Evolutionary conservation across 2,113 vertebrate genomes (phyloP).

Genomic region (Pseudopodoces humilis): DNA sequence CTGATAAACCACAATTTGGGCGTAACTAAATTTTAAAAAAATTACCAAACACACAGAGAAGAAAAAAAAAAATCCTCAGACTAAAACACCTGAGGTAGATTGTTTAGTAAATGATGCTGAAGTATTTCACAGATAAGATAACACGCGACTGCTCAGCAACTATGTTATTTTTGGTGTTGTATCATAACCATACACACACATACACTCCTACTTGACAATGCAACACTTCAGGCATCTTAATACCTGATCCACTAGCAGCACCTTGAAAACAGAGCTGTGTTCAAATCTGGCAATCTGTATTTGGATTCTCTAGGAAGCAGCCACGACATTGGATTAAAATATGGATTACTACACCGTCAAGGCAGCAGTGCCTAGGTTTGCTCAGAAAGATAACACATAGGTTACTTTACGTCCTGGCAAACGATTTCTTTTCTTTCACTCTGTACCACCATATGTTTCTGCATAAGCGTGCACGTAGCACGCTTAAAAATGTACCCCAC

Average conservation of each 20-base stretch:
- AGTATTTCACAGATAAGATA: conserved; percentile 46
- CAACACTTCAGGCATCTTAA: conserved; percentile 47
- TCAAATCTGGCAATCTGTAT: conserved; percentile 14
- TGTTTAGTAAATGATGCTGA: conserved; percentile 28
- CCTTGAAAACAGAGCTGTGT: conserved; percentile 23
- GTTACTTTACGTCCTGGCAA: not conserved
- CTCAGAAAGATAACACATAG: not conserved
- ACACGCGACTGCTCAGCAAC: not conserved
- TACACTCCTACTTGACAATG: conserved; percentile 1
- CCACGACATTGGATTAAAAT: conserved; percentile 23
- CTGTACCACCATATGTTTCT: not conserved
- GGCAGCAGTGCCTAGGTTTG: conserved; percentile 36
- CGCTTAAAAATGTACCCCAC: not conserved
- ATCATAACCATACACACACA: not conserved
- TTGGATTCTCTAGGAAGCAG: conserved; percentile 4
- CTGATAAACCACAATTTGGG: conserved; percentile 72
- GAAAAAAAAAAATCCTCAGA: not conserved
- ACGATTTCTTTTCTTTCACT: conserved; percentile 7
- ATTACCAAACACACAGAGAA: not conserved
- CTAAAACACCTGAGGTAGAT: conserved; percentile 34
- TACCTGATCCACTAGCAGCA: conserved; percentile 26
- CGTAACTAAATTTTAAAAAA: not conserved
- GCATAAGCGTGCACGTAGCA: not conserved
- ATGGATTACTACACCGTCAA: not conserved
- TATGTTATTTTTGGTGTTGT: conserved; percentile 16